Evolutionary conservation across 1,140 invertebrate genomes (phyloP).

Genomic region (Cylas formicarius): DNA sequence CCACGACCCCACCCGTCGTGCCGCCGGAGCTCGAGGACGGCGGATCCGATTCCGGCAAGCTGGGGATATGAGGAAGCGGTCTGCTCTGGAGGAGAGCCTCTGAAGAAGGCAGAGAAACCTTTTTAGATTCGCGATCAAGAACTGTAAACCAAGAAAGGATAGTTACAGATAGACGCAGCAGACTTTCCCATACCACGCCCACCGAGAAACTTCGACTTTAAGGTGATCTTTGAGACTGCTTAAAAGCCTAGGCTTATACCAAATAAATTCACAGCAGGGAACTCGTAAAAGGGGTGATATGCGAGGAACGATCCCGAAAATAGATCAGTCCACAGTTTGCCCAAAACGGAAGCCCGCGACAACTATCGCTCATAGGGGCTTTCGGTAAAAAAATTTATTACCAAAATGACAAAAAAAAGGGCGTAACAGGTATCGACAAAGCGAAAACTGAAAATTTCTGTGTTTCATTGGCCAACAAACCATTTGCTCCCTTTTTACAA

Average conservation of each 20-base stretch:
- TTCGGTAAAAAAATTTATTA: conserved; percentile 6
- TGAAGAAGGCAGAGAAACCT: conserved; percentile 46
- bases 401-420: neutral
- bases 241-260: conserved; percentile 10
- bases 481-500: no score
- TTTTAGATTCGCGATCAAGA: neutral
- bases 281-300: neutral
- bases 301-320: no score
- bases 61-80: conserved; percentile 83
- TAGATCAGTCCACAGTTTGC: no score
- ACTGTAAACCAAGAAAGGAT: conserved; percentile 8
- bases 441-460: no score
- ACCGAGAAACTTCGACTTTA: conserved; percentile 6
- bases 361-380: no score
- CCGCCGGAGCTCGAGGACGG: conserved; percentile 33
- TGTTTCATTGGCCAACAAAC: no score
- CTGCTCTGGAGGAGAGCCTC: conserved; percentile 86
- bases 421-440: no score
- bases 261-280: neutral
- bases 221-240: conserved; percentile 5
- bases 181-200: neutral
- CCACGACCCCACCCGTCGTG: conserved; percentile 21
- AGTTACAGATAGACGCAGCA: conserved; percentile 1
- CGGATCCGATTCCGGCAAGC: conserved; percentile 58
- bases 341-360: no score